Percentiles rank a stretch among this genome's conserved stretches.
Conservation (phyloP, 2,888 invertebrate species). For the Brachynemurus nebulosus region DNA sequence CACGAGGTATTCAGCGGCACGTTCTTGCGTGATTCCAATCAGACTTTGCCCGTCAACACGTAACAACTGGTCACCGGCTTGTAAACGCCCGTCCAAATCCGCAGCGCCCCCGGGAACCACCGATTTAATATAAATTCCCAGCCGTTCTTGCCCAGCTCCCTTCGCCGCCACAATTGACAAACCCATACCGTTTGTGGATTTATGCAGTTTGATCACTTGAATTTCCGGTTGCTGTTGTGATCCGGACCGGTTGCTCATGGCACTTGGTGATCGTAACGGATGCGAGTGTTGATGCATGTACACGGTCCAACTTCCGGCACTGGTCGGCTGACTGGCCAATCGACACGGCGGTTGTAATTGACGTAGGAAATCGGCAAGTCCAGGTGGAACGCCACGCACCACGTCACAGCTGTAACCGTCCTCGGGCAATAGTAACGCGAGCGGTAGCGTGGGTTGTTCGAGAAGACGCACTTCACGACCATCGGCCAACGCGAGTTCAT, state of each 20-base stretch:
- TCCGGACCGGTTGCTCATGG: slow-evolving; percentile 37
- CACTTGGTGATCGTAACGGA: slow-evolving; percentile 46
- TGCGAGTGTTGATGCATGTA: slow-evolving; percentile 58
- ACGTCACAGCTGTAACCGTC: slow-evolving; percentile 98
- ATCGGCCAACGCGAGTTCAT: slow-evolving; percentile 80
- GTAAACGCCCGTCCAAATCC: slow-evolving; percentile 83
- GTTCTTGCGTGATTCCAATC: slow-evolving; percentile 66
- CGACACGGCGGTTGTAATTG: slow-evolving; percentile 76
- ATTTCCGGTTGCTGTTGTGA: slow-evolving; percentile 57
- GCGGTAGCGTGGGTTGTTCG: slow-evolving; percentile 79
- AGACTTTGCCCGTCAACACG: slow-evolving; percentile 94
- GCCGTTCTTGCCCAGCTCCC: slow-evolving; percentile 56
- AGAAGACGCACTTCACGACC: slow-evolving; percentile 82
- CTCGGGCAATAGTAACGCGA: slow-evolving; percentile 87
- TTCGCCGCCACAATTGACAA: slow-evolving; percentile 97
- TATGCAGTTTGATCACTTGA: slow-evolving; percentile 77
- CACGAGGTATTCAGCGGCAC: slow-evolving; percentile 91
- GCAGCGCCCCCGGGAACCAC: slow-evolving; percentile 91
- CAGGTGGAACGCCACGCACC: slow-evolving; percentile 86
- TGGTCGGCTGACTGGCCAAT: slow-evolving; percentile 78
- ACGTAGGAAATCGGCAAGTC: slow-evolving; percentile 73
- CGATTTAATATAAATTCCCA: slow-evolving; percentile 97
- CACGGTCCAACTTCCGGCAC: slow-evolving; percentile 90
- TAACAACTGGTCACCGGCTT: slow-evolving; percentile 93
- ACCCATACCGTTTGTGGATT: slow-evolving; percentile 94